Evolutionary conservation across 2,888 invertebrate genomes (phyloP).

Genomic region (Hylaea fasciaria): DNA sequence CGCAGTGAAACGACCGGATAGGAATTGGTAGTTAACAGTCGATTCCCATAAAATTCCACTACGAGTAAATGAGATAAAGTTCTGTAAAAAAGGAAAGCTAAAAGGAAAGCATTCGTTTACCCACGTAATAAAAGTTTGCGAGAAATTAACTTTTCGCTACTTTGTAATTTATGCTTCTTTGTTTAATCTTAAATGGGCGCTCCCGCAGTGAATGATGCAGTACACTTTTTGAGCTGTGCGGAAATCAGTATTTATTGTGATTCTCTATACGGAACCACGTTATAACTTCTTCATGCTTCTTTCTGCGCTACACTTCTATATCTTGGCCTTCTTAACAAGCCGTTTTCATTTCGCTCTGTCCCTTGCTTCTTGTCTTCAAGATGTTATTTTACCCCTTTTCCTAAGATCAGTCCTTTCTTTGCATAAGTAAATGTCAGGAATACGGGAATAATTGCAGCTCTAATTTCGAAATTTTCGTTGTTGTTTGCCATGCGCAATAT

Average conservation of each 20-base stretch:
- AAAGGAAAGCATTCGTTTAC: slow-evolving; percentile 43
- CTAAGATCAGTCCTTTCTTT: no score
- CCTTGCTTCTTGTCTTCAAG: no score
- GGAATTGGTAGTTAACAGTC: neutral
- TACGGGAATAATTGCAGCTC: no score
- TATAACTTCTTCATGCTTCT: no score
- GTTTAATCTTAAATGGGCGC: slow-evolving; percentile 50
- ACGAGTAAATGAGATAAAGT: neutral
- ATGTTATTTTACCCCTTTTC: no score
- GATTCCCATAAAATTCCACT: no score
- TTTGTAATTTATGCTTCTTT: slow-evolving; percentile 69
- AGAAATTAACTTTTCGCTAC: slow-evolving; percentile 50
- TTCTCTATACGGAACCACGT: neutral
- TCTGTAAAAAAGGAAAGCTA: slow-evolving; percentile 5
- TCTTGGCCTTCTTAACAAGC: no score
- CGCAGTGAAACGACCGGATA: slow-evolving; percentile 5
- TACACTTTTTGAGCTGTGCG: slow-evolving; percentile 22
- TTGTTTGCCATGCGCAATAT: no score
- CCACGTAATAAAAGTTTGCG: slow-evolving; percentile 58
- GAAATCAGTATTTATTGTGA: slow-evolving; percentile 23
- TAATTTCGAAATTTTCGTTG: no score
- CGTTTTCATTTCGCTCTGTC: no score
- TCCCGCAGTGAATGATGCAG: slow-evolving; percentile 37
- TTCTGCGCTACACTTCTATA: no score
- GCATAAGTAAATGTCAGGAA: no score